These are phyloP conservation scores for Proisotoma minuta DNA, from an alignment of 2,888 invertebrate species.

Conservation along the genomic window DNA sequence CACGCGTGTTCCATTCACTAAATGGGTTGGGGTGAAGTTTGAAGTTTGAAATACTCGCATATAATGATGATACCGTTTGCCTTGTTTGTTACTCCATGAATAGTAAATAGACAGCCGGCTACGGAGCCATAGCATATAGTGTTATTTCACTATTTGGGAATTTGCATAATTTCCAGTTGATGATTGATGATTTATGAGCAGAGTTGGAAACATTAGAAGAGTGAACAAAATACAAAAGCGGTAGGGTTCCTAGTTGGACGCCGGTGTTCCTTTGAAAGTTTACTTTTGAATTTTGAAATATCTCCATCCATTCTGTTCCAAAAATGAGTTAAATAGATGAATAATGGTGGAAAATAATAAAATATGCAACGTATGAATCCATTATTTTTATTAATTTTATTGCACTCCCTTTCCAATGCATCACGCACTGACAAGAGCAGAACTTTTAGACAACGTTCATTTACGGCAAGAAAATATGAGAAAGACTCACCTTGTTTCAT, in stretches of 20 bases:
- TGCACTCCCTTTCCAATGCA: not conserved
- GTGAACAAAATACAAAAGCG: not conserved
- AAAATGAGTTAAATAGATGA: not conserved
- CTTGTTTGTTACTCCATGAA: not conserved
- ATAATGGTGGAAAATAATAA: not conserved
- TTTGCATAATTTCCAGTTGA: slow-evolving; percentile 15
- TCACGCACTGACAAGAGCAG: not conserved
- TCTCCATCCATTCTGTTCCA: not conserved
- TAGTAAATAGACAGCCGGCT: not conserved
- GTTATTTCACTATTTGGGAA: not conserved
- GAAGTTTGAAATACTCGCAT: no score
- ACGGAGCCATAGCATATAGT: not conserved
- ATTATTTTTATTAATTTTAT: slow-evolving; percentile 16
- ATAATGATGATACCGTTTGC: no score
- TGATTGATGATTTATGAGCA: slow-evolving; percentile 12
- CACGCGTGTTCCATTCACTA: no score
- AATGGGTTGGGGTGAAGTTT: no score
- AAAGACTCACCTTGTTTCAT: slow-evolving; percentile 10
- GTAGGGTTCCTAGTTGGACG: not conserved
- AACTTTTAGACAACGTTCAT: not conserved
- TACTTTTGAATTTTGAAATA: not conserved
- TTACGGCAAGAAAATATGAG: not conserved
- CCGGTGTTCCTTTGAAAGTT: slow-evolving; percentile 10
- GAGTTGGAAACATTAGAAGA: not conserved
- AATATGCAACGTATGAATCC: not conserved